Base-by-base conservation (phyloP, 2,888 invertebrate species). In the Cheilosia urbana region DNA sequence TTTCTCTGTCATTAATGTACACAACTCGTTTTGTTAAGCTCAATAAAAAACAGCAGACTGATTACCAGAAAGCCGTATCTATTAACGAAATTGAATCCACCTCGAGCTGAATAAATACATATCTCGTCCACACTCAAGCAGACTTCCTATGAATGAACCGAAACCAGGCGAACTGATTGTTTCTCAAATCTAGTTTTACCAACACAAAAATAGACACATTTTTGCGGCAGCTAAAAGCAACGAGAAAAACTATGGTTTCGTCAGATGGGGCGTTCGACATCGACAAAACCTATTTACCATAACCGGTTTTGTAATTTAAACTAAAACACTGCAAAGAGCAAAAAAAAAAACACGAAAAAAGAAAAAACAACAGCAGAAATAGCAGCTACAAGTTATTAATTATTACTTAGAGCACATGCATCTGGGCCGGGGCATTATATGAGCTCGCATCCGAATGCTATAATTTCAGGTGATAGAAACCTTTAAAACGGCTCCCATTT, bases 301-400 rank as follows among this genome's bases (percentile, higher is more conserved):
- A 84, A 84, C 84, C 69, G 47, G 84, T 84, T 79, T 72, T 63
- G 45, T 72, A 55, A 60, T 71, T 80, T 49, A 60, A 76, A 84
- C 53, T 84, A 71, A 79, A 62, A 51, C 69, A 75, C 34, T 60
- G 49, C 17, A 58, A 63, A 65, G 53, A 63, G 15, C n/a, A 34
- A 30, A 45, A 15, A 42, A 40, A 58, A 58, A 66, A 40, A 37
- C n/a, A n/a, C n/a, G n/a, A 24, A 1, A 24, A 24, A 24, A 2
- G 24, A 24, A 24, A 24, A 24, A 24, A 24, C 24, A 24, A 11
- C n/a, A 66, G 47, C 63, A 34, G 19, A n/a, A 53, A 73, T 69
- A 69, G 60, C 58, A 40, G 72, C 47, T 60, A 47, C 21, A 62
- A 17, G 62, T 76, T 76, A 76, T 80, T 80, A 79, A 73, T 73